phyloP scores from a whole-genome alignment of 1,140 invertebrate genomes.

The Hyles euphorbiae region DNA sequence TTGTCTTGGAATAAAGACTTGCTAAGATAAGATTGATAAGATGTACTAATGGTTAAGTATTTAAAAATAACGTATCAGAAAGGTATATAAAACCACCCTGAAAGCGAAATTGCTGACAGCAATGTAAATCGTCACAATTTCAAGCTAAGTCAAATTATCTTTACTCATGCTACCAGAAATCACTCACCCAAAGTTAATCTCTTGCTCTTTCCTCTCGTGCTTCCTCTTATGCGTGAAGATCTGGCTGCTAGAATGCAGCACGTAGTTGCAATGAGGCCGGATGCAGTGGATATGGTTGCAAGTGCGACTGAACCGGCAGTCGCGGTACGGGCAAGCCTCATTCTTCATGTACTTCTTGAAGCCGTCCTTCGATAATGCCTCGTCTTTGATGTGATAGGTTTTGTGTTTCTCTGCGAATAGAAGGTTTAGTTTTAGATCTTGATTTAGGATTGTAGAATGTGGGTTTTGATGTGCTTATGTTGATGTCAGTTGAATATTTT shows the following conservation, averaged over 20 bases:
- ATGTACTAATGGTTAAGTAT: too few species aligned
- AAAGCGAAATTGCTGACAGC: too few species aligned
- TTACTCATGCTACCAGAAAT: too few species aligned
- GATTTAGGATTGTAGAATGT: too few species aligned
- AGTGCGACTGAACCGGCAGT: conserved; percentile 94
- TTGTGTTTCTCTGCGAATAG: conserved; percentile 95
- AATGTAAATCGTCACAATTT: too few species aligned
- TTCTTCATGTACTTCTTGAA: conserved; percentile 99
- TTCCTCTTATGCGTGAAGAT: conserved; percentile 98
- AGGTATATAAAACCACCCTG: too few species aligned
- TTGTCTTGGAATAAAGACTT: too few species aligned
- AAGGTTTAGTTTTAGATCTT: conserved; percentile 1
- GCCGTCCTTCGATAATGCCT: conserved; percentile 94
- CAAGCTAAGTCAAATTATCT: too few species aligned
- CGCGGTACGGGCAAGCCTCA: conserved; percentile 92
- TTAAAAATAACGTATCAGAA: too few species aligned
- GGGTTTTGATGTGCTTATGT: too few species aligned
- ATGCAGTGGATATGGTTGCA: conserved; percentile 99
- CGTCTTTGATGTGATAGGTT: conserved; percentile 98
- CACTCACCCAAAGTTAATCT: conserved; percentile 76
- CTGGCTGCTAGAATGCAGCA: conserved; percentile 96
- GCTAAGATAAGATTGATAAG: too few species aligned
- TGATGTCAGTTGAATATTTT: too few species aligned
- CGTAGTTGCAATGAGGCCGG: conserved; percentile 94
- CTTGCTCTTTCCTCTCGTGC: conserved; percentile 94